Evolutionary conservation across 2,888 invertebrate genomes (phyloP).

Genomic region (Eilema sororculum): DNA sequence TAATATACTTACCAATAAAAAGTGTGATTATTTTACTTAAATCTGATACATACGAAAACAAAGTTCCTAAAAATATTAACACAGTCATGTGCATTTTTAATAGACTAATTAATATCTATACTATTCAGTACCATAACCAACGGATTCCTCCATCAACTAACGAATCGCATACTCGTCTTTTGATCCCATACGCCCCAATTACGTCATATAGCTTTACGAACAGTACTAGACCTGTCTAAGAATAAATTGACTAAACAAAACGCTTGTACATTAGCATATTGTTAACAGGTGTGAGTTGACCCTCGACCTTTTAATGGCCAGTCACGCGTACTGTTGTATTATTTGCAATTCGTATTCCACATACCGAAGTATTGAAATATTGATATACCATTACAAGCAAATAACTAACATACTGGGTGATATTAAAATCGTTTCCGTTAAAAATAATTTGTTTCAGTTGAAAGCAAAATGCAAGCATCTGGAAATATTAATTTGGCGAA

Average conservation of each 20-base stretch:
- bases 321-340: background rate
- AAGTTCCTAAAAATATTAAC: too few species aligned
- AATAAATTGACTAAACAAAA: background rate
- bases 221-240: background rate
- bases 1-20: too few species aligned
- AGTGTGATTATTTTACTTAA: too few species aligned
- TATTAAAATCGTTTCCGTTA: too few species aligned
- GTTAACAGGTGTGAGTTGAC: constrained; percentile 15
- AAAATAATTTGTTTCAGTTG: too few species aligned
- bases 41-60: too few species aligned
- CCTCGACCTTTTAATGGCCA: constrained; percentile 12
- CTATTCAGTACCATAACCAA: too few species aligned
- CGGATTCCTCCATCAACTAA: too few species aligned
- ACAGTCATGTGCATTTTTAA: too few species aligned
- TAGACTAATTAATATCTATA: too few species aligned
- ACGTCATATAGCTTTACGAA: background rate
- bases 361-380: constrained; percentile 18
- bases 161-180: background rate
- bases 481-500: too few species aligned
- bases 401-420: constrained; percentile 42
- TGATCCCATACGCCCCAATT: background rate
- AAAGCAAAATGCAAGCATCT: too few species aligned
- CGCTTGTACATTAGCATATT: background rate
- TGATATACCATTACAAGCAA: constrained; percentile 16
- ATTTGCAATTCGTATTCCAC: constrained; percentile 10